Percentiles rank a stretch among this genome's conserved stretches.
Conservation (phyloP, 2,888 invertebrate species). For the Drosophila helvetica region DNA sequence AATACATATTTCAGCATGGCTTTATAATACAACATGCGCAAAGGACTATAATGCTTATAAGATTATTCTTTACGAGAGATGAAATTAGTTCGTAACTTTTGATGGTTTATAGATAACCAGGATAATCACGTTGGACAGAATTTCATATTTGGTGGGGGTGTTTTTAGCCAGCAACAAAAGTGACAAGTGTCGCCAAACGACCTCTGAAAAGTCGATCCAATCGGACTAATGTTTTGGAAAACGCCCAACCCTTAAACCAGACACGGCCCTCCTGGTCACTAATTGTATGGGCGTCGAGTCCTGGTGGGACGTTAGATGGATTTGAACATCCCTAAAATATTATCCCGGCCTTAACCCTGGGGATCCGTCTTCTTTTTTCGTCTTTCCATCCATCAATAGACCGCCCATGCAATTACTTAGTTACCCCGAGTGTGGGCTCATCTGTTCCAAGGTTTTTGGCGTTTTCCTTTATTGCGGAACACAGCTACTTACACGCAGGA, state of each 20-base stretch:
- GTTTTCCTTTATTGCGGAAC: background rate
- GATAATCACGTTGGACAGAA: background rate
- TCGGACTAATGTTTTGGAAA: background rate
- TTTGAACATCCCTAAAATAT: background rate
- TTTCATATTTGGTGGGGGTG: background rate
- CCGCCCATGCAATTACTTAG: background rate
- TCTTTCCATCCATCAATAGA: background rate
- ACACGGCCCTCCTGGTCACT: background rate
- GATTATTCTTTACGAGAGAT: background rate
- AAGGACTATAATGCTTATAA: constrained; percentile 1
- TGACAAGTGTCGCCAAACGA: background rate
- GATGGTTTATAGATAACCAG: background rate
- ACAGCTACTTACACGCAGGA: background rate
- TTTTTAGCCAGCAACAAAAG: background rate
- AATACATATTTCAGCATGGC: background rate
- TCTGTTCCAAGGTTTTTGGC: background rate
- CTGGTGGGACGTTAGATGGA: background rate
- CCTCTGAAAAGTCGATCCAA: background rate
- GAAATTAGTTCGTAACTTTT: constrained; percentile 1
- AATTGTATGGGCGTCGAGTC: background rate
- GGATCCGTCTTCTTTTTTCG: background rate
- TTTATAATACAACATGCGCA: background rate
- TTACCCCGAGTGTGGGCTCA: background rate
- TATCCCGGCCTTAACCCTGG: background rate
- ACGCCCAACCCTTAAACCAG: background rate